Evolutionary conservation across 2,888 invertebrate species (phyloP).

Genomic region (Nymphalis c-album): DNA sequence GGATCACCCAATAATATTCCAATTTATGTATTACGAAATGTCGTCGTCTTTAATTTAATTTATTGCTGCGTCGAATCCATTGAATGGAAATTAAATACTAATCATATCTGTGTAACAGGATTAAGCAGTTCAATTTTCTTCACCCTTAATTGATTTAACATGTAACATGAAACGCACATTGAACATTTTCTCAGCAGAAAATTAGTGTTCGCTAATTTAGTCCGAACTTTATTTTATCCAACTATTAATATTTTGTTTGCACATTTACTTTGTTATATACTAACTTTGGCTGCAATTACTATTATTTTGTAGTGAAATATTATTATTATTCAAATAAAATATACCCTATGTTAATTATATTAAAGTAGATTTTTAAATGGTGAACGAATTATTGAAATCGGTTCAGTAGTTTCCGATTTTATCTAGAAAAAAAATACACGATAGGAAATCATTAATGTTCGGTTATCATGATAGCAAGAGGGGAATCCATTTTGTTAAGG

Average conservation of each 20-base stretch:
- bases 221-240: not conserved
- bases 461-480: not conserved
- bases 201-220: not conserved
- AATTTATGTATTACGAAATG: constrained; percentile 2
- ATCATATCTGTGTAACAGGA: constrained; percentile 1
- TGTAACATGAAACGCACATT: not conserved
- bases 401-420: no score
- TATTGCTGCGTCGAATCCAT: constrained; percentile 1
- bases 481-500: constrained; percentile 32
- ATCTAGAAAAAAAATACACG: not conserved
- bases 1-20: not conserved
- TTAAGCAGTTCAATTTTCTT: constrained; percentile 8
- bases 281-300: no score
- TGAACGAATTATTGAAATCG: no score
- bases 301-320: no score
- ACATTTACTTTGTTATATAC: no score
- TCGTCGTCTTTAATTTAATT: constrained; percentile 4
- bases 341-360: no score
- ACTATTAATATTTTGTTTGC: no score
- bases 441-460: constrained; percentile 32
- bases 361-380: no score
- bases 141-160: constrained; percentile 5
- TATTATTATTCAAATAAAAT: no score
- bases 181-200: not conserved
- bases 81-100: constrained; percentile 11